Percentiles rank a stretch among this genome's conserved stretches.
These are phyloP conservation scores for Paracanthobrama guichenoti DNA, from an alignment of 2,113 vertebrate genomes.

Conservation along the genomic window DNA sequence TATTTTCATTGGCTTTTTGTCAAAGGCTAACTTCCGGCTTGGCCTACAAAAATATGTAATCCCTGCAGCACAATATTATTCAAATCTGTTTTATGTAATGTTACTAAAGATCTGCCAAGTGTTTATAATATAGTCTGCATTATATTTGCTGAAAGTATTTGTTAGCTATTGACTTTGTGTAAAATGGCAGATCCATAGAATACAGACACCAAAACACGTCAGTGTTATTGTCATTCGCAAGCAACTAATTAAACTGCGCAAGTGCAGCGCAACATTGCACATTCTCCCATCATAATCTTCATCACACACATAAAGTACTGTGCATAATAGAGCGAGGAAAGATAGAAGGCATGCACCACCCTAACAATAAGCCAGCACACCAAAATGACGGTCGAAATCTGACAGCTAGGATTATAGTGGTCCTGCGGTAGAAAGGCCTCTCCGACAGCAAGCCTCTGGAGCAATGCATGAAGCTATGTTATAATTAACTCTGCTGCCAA, in stretches of 20 bases:
- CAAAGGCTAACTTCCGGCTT: not conserved
- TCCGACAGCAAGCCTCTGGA: slow-evolving; percentile 75
- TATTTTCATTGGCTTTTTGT: too few species aligned
- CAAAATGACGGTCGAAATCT: slow-evolving; percentile 78
- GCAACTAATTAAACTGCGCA: slow-evolving; percentile 45
- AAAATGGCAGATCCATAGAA: not conserved
- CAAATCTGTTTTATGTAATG: not conserved
- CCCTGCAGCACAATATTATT: not conserved
- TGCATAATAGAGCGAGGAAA: slow-evolving; percentile 36
- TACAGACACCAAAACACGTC: slow-evolving; percentile 13
- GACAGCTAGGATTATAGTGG: slow-evolving; percentile 84
- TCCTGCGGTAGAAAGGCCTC: slow-evolving; percentile 66
- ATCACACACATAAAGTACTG: slow-evolving; percentile 37
- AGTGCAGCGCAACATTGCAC: slow-evolving; percentile 28
- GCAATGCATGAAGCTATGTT: slow-evolving; percentile 80
- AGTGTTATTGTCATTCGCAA: slow-evolving; percentile 32
- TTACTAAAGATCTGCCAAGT: not conserved
- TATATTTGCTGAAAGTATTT: not conserved
- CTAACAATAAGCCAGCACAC: slow-evolving; percentile 45
- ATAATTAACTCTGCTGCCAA: slow-evolving; percentile 94
- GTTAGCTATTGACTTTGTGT: slow-evolving; percentile 1
- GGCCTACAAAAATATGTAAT: not conserved
- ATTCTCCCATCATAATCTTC: slow-evolving; percentile 26
- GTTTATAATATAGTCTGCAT: not conserved
- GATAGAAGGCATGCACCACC: slow-evolving; percentile 39